phyloP scores from a whole-genome alignment of 1,140 invertebrate species.

The Homalodisca vitripennis region DNA sequence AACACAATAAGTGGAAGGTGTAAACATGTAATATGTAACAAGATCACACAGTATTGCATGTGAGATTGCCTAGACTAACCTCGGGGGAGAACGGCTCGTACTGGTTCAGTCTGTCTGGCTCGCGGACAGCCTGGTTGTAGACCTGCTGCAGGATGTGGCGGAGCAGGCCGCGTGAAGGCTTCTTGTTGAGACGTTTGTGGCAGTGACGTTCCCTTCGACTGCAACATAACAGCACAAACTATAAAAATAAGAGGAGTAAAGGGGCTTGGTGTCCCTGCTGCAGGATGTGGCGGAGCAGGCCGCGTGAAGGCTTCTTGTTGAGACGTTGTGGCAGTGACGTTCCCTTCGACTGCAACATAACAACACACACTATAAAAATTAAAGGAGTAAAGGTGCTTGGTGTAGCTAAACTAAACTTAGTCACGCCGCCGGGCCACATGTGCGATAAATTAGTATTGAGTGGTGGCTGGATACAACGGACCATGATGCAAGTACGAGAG shows the following conservation, averaged over 20 bases:
- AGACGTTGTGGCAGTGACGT: constrained; percentile 76
- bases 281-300: constrained; percentile 88
- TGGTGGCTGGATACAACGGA: no score
- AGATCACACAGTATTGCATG: no score
- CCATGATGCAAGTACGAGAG: no score
- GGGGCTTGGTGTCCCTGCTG: constrained; percentile 97
- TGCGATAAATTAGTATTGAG: no score
- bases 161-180: constrained; percentile 81
- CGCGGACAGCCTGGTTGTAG: constrained; percentile 93
- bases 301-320: constrained; percentile 83
- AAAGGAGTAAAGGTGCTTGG: no score
- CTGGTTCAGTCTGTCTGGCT: constrained; percentile 95
- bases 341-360: constrained; percentile 80
- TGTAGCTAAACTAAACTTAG: no score
- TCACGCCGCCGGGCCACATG: no score
- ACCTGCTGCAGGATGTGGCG: constrained; percentile 95
- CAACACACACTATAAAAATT: constrained; percentile 17
- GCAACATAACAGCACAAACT: constrained; percentile 44
- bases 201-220: constrained; percentile 92
- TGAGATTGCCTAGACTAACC: no score
- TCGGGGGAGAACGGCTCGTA: constrained; percentile 98
- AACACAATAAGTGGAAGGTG: no score
- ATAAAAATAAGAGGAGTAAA: no score
- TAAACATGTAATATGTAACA: no score
- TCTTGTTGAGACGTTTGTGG: constrained; percentile 74